A percentile compares a stretch with the other conserved stretches of the same genome.
phyloP scores from a whole-genome alignment of 37 sponge, comb jelly and placozoan species.

The Mnemiopsis leidyi region DNA sequence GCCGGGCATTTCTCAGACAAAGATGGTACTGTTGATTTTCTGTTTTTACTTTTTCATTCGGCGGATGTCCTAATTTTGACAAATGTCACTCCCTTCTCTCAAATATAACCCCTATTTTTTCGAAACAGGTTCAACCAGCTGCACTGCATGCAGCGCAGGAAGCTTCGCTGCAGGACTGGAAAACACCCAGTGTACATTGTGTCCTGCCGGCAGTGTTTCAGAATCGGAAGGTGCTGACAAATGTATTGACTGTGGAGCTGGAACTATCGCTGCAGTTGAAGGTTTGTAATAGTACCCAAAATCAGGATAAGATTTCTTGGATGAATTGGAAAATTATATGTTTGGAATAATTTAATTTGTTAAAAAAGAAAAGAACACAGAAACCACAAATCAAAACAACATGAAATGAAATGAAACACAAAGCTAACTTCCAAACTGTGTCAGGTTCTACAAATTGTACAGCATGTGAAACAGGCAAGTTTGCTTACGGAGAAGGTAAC shows the following conservation, averaged over 20 bases:
- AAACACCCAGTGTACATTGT: not conserved
- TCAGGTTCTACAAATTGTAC: not conserved
- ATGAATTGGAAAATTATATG: too few species aligned
- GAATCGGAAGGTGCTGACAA: not conserved
- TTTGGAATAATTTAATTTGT: too few species aligned
- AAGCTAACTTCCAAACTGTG: too few species aligned
- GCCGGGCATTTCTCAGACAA: not conserved
- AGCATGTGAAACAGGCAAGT: not conserved
- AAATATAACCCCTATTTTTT: not conserved
- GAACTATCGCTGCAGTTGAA: not conserved
- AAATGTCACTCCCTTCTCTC: too few species aligned
- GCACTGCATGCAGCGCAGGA: not conserved
- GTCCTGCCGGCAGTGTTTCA: not conserved
- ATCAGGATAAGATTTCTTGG: too few species aligned
- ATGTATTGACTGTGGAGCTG: not conserved
- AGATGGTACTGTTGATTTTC: too few species aligned
- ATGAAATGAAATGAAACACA: too few species aligned
- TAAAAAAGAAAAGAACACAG: too few species aligned
- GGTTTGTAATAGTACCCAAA: too few species aligned
- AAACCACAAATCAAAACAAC: too few species aligned
- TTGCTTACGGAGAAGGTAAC: constrained; percentile 15
- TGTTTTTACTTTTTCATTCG: too few species aligned
- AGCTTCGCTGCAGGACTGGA: not conserved
- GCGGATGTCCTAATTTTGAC: too few species aligned
- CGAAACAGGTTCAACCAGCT: not conserved